Conservation (phyloP, 2,797 vertebrate genomes). For the Agapornis canus region DNA sequence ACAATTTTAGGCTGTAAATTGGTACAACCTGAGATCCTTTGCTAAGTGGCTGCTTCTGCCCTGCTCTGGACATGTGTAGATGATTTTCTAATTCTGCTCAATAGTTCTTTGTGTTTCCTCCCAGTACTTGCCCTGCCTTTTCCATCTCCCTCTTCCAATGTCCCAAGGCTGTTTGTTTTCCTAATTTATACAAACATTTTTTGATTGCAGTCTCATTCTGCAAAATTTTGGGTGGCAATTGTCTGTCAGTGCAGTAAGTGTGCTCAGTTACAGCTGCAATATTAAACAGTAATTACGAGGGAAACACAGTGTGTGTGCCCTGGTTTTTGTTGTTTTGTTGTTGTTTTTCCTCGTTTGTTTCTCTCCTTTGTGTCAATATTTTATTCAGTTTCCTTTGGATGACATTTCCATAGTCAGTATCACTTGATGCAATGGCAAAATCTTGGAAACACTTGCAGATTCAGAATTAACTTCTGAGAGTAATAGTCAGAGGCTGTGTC, state of each 20-base stretch:
- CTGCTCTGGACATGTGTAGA: not conserved
- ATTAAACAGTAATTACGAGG: not conserved
- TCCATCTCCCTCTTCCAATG: not conserved
- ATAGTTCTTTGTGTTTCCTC: not conserved
- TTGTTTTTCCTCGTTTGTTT: not conserved
- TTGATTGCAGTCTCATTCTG: not conserved
- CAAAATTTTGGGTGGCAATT: not conserved
- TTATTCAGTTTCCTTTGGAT: not conserved
- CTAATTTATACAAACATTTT: not conserved
- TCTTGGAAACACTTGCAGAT: not conserved
- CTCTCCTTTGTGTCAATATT: not conserved
- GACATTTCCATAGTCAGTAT: not conserved
- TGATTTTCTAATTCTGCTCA: not conserved
- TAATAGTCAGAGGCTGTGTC: not conserved
- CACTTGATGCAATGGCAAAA: not conserved
- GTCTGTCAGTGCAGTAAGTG: not conserved
- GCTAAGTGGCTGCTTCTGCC: not conserved
- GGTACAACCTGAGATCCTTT: not conserved
- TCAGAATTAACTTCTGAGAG: not conserved
- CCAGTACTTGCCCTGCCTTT: not conserved
- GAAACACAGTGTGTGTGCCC: not conserved
- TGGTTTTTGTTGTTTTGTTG: not conserved
- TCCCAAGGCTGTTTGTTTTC: not conserved
- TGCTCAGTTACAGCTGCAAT: not conserved
- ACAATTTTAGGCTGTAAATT: not conserved